phyloP scores from a whole-genome alignment of 2,113 vertebrate genomes.

The Pterocles orientalis region DNA sequence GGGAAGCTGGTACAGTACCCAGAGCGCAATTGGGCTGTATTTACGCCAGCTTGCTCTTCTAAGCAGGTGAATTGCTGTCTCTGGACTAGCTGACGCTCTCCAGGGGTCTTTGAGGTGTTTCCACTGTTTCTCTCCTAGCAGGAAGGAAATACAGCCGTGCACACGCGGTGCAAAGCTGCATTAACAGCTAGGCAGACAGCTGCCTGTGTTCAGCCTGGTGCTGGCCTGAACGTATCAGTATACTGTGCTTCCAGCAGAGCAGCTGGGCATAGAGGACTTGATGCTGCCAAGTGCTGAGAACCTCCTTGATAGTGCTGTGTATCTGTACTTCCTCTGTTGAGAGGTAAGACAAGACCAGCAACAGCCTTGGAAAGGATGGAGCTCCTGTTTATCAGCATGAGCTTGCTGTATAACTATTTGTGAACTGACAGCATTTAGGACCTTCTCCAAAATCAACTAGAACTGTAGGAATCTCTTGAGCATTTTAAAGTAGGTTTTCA shows the following conservation, averaged over 20 bases:
- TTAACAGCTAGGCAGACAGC: slow-evolving; percentile 15
- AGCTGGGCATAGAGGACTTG: background rate
- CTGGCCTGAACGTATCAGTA: background rate
- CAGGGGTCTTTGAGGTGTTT: slow-evolving; percentile 1
- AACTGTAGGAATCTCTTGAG: background rate
- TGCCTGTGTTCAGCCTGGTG: background rate
- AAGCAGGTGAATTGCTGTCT: slow-evolving; percentile 23
- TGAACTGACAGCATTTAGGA: background rate
- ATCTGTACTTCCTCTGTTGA: background rate
- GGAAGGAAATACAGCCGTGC: background rate
- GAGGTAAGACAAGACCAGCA: background rate
- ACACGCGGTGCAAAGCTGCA: background rate
- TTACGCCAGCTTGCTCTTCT: slow-evolving; percentile 16
- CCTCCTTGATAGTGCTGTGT: background rate
- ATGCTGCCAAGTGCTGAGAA: background rate
- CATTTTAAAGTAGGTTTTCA: background rate
- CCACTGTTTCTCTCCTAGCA: background rate
- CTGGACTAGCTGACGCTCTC: background rate
- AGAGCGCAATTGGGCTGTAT: slow-evolving; percentile 48
- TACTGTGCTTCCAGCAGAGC: background rate
- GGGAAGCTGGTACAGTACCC: slow-evolving; percentile 42
- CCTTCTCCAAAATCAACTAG: background rate
- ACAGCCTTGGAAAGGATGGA: background rate
- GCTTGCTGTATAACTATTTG: background rate
- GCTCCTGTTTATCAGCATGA: background rate